A percentile compares a stretch with the other conserved stretches of the same genome.
phyloP scores from a whole-genome alignment of 2,113 vertebrate genomes.

The Stigmatopora argus region DNA sequence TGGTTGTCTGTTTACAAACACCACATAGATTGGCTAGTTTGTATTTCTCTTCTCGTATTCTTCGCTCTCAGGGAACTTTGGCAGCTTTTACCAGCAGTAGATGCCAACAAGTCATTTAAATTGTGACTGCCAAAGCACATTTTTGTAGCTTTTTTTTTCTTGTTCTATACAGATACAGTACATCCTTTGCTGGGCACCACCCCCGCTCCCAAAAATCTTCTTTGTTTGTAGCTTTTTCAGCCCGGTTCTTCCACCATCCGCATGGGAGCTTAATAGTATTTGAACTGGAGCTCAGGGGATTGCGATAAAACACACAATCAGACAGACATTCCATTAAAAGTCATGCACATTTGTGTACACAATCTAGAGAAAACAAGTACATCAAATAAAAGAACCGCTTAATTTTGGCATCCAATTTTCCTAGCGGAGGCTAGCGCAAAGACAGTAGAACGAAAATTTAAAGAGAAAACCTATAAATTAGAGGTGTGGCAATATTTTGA shows the following conservation, averaged over 20 bases:
- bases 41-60: slow-evolving; percentile 10
- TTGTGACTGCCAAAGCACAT: slow-evolving; percentile 1
- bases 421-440: neutral
- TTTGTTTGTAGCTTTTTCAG: slow-evolving; percentile 18
- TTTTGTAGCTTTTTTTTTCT: slow-evolving; percentile 6
- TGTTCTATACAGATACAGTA: slow-evolving; percentile 9
- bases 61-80: slow-evolving; percentile 32
- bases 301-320: slow-evolving; percentile 18
- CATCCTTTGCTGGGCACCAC: slow-evolving; percentile 5
- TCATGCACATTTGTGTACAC: slow-evolving; percentile 1
- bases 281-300: slow-evolving; percentile 18
- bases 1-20: slow-evolving; percentile 41
- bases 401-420: slow-evolving; percentile 4
- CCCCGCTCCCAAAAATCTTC: neutral
- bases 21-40: slow-evolving; percentile 20
- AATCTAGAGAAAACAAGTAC: slow-evolving; percentile 20
- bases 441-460: neutral
- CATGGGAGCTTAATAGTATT: slow-evolving; percentile 5
- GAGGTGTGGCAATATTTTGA: too few species aligned
- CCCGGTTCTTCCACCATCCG: slow-evolving; percentile 4
- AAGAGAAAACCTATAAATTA: neutral
- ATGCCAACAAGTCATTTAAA: slow-evolving; percentile 5
- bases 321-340: slow-evolving; percentile 23
- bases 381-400: slow-evolving; percentile 21
- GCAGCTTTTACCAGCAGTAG: slow-evolving; percentile 9